Base-by-base conservation (phyloP, 2,113 vertebrate genomes). In the Actenoides lindsayi region DNA sequence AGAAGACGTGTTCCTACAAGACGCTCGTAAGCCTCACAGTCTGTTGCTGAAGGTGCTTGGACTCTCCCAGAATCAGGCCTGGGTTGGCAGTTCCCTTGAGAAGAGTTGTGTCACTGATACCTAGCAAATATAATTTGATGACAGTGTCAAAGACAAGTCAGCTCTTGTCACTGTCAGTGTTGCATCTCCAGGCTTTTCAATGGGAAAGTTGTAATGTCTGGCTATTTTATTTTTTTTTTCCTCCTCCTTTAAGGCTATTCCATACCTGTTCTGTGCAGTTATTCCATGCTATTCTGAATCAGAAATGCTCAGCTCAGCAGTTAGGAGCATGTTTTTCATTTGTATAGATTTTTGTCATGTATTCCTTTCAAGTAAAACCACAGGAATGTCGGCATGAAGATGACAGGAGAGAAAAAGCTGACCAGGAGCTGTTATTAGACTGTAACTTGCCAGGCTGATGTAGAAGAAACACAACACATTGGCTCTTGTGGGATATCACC, bases 311-410 rank as follows among this genome's bases (percentile, higher is more conserved):
- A 81, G 42, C 35, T 92, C 39, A 93, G 89, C 50, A 75, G 44
- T 0, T 92, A 56, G 74, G 65, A 80, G 46, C 23, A 75, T 54
- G 25, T 71, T 81, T 92, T 67, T 65, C 62, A 69, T 68, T 89
- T 76, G 53, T 73, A 50, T 35, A 80, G 83, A 78, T 96, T 89
- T 96, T 51, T 70, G 67, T 89, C 54, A 60, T 9, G 3, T 84
- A 60, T 70, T 81, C 53, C 42, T 94, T 87, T 90, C 75, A 94
- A 91, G 71, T 64, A 77, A 93, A 95, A 86, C 92, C 87, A 44
- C 87, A 89, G 74, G 83, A 95, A 87, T 41, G 65, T 39, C 89
- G 35, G 62, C 7, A 0, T 18, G 11, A 73, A 56, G 85, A 83
- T 46, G 87, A 78, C 1, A 85, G 69, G 39, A 65, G 39, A 25